Evolutionary conservation across 2,888 invertebrate species (phyloP), one percentile per base, ranked within the genome.

Genomic region (Nudaria mundana): DNA sequence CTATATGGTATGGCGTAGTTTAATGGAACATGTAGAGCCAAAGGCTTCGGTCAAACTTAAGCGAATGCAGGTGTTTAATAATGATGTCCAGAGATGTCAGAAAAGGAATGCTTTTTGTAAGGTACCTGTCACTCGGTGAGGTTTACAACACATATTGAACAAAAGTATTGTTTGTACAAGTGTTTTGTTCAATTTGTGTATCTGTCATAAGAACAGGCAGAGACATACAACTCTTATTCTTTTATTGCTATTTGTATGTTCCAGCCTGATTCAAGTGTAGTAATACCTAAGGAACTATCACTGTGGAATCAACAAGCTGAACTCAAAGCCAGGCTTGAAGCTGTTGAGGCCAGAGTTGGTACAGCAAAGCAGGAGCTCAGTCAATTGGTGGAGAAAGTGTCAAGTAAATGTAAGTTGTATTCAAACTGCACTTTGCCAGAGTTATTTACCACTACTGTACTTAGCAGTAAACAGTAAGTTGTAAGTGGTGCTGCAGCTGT

Each of bases 1-100:
- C 37, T 83, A 85, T 40, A 78, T 87, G 77, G 81, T 83, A 8
- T 87, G 87, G 88, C 65, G 83, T 2, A 84, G 80, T 59, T 47
- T 88, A 8, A 87, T 88, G 76, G 83, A 84, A 51, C 78, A 75
- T 58, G 81, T 82, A 1, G 69, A 73, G 5, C 63, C 81, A 0
- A 82, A 77, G 41, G 72, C 79, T 10, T 32, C 52, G 0, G 68
- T 82, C 2, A 63, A 48, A 29, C 60, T 67, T 20, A 86, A 84
- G 45, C 70, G 81, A 30, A 49, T 83, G 1, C 78, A 81, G 40
- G 86, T 88, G 0, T 87, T 86, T 41, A 60, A 50, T 42, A 71
- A 86, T 59, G 86, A 86, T 63, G 41, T 86, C 1, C 55, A 56
- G 18, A 66, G 60, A 7, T 81, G 75, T 51, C 65, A 72, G 40